Evolutionary conservation across 64 coral and sea anemone genomes (phyloP), one percentile per base, ranked within the genome.

Genomic region (Platygyra sinensis): DNA sequence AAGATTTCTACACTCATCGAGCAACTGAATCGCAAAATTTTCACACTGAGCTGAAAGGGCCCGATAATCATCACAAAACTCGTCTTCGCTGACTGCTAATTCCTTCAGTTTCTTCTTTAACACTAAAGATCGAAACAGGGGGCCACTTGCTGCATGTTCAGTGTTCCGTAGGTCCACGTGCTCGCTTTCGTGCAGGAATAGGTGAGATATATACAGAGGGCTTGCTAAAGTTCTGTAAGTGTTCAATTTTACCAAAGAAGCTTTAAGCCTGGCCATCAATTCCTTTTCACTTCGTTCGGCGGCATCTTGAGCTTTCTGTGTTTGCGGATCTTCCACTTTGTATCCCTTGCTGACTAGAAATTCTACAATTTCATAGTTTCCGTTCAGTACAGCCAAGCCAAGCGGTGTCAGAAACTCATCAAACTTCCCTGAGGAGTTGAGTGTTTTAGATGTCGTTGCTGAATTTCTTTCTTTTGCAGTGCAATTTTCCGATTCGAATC

Each of bases 281-380:
- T 85, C 93, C 19, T 60, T 71, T 28, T 86, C 69, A 75, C 22
- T 72, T 72, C 20, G 31, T 25, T 87, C 72, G 72, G 54, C 61
- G 52, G 55, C 18, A 63, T 83, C 69, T 31, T 72, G 33, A 71
- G 73, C 38, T 54, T 71, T 89, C 31, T 86, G 75, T 10, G 51
- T 71, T 33, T 86, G 72, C 3, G 79, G 87, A 62, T 89, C 55
- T 9, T 88, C 78, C 22, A 96, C 88, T 6, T 30, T 77, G 52
- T 92, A 78, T 18, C 94, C 94, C 74, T 91, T 87, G 12, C 65
- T 81, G 10, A 96, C 74, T 14, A 96, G 90, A 28, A 92, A 73
- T 72, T 96, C 88, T 15, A 91, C 89, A 51, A 96, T 92, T 78
- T 86, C 80, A 25, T 89, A 96, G 74, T 92, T 96, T 19, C 90